A percentile compares a stretch with the other conserved stretches of the same genome.
Evolutionary conservation across 2,888 invertebrate genomes (phyloP).

Genomic region (Pterobdella sp.): DNA sequence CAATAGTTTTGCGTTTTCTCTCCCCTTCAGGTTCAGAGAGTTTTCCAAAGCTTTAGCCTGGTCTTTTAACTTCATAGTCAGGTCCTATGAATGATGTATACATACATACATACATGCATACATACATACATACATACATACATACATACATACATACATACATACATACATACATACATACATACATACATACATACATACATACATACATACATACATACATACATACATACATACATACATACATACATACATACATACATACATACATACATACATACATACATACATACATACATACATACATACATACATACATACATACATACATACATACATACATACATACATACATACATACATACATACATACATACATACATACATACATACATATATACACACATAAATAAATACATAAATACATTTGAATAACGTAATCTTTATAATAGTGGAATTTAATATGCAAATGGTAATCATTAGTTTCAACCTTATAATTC

Average conservation of each 20-base stretch:
- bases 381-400: background rate
- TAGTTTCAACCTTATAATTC: constrained; percentile 21
- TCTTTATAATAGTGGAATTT: background rate
- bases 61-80: constrained; percentile 20
- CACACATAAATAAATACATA: background rate
- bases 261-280: constrained; percentile 18
- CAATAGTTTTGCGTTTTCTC: constrained; percentile 15
- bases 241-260: constrained; percentile 18
- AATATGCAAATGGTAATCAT: background rate
- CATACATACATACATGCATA: constrained; percentile 18
- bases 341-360: constrained; percentile 1
- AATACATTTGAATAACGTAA: background rate
- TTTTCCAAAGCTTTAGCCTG: background rate
- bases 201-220: constrained; percentile 18
- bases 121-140: constrained; percentile 18
- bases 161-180: constrained; percentile 19
- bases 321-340: constrained; percentile 14
- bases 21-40: constrained; percentile 18
- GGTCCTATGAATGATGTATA: constrained; percentile 15
- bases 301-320: constrained; percentile 15
- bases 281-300: constrained; percentile 17
- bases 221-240: constrained; percentile 19
- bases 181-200: constrained; percentile 18
- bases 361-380: constrained; percentile 18
- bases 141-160: constrained; percentile 19